Conservation (phyloP, 2,797 vertebrate species). For the Podarcis siculus region DNA sequence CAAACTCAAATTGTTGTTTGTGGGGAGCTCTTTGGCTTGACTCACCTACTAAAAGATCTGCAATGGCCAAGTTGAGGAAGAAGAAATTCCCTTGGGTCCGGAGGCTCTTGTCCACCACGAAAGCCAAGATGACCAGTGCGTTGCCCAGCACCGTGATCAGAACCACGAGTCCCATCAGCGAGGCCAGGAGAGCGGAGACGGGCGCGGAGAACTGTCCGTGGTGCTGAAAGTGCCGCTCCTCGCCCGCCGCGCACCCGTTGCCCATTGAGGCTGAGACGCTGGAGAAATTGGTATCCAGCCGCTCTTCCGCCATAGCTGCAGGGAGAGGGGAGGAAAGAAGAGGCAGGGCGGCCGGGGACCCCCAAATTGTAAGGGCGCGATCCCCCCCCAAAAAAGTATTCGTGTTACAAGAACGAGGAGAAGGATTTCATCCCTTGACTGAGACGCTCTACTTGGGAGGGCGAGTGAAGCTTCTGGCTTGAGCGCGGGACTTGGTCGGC, state of each 20-base stretch:
- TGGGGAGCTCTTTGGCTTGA: neutral
- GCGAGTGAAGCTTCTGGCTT: neutral
- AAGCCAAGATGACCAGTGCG: constrained; percentile 79
- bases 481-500: neutral
- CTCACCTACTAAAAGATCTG: constrained; percentile 81
- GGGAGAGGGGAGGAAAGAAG: neutral
- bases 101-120: constrained; percentile 78
- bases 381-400: too few species aligned
- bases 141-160: constrained; percentile 79
- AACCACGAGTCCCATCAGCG: constrained; percentile 79
- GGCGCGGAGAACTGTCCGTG: constrained; percentile 69
- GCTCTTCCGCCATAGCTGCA: constrained; percentile 1
- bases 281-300: constrained; percentile 35
- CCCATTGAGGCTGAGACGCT: neutral
- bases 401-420: too few species aligned
- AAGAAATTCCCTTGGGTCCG: constrained; percentile 81
- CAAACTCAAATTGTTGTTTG: neutral
- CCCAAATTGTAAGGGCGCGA: neutral
- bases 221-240: constrained; percentile 59
- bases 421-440: neutral
- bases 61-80: constrained; percentile 83
- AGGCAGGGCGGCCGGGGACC: too few species aligned
- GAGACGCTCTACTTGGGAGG: too few species aligned
- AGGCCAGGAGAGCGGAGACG: constrained; percentile 71
- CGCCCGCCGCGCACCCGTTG: neutral